Conservation (phyloP, 2,113 vertebrate species). For the Ploceus nigricollis region DNA sequence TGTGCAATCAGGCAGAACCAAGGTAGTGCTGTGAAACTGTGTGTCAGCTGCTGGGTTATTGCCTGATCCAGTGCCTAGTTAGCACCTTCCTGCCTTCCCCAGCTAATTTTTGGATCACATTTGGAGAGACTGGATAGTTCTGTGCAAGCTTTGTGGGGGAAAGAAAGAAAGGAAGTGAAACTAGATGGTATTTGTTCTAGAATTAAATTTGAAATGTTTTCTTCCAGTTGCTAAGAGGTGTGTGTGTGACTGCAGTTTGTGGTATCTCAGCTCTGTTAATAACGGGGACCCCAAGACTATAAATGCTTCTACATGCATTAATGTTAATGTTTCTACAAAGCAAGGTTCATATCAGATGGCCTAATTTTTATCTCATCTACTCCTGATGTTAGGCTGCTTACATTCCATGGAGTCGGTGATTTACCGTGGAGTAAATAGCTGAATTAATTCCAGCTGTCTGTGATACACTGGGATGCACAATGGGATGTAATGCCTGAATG, state of each 20-base stretch:
- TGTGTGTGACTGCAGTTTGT: not conserved
- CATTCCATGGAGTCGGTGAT: not conserved
- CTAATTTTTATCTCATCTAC: not conserved
- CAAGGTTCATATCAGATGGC: not conserved
- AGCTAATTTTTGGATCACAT: not conserved
- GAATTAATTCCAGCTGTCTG: slow-evolving; percentile 14
- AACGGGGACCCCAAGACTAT: not conserved
- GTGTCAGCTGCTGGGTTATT: not conserved
- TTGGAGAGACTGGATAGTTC: not conserved
- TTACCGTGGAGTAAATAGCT: not conserved
- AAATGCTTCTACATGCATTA: too few relatives aligned
- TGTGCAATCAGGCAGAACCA: not conserved
- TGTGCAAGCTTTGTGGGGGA: not conserved
- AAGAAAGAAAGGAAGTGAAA: not conserved
- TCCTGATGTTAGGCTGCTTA: not conserved
- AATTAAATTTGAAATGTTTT: not conserved
- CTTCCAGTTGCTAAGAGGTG: rapidly evolving
- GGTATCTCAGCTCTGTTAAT: not conserved
- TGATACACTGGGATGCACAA: not conserved
- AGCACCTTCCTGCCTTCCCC: not conserved
- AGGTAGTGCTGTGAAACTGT: not conserved
- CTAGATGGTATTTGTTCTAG: not conserved
- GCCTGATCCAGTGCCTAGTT: not conserved
- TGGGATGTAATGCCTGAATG: not conserved
- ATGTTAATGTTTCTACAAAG: not conserved